These are phyloP conservation scores for Grantiella picta DNA, from an alignment of 2,113 vertebrate genomes.

Conservation along the genomic window DNA sequence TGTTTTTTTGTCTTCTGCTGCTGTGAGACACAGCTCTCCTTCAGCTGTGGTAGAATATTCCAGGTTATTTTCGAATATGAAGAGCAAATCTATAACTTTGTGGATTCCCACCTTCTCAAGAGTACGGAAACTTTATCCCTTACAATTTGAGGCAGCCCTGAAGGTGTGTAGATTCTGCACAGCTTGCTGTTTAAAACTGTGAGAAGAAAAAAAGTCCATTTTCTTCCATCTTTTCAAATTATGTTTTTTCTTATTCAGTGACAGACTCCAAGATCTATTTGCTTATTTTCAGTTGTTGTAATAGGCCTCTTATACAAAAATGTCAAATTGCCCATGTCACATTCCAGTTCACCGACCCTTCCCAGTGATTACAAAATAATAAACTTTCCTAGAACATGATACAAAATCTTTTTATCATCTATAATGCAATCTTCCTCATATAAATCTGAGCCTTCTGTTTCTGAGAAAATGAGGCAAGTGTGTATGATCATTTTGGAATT, in stretches of 20 bases:
- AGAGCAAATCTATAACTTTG: not conserved
- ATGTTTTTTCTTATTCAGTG: not conserved
- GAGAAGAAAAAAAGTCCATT: not conserved
- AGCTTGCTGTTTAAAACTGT: not conserved
- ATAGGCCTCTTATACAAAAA: not conserved
- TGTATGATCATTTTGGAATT: not conserved
- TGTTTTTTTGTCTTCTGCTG: not conserved
- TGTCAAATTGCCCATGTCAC: not conserved
- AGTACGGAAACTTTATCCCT: not conserved
- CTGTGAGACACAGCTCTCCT: not conserved
- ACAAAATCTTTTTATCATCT: not conserved
- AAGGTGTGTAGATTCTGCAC: not conserved
- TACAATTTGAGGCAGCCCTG: not conserved
- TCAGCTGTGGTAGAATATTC: not conserved
- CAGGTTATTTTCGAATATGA: not conserved
- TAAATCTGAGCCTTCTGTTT: not conserved
- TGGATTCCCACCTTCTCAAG: not conserved
- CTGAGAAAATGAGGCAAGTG: not conserved
- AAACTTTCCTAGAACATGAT: not conserved
- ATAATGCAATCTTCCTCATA: not conserved
- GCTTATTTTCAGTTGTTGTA: not conserved
- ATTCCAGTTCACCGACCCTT: not conserved
- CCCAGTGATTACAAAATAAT: not conserved
- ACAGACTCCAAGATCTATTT: not conserved
- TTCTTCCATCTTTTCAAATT: not conserved